Evolutionary conservation across 2,888 invertebrate species (phyloP), one percentile per base, ranked within the genome.

Genomic region (Hirtodrosophila duncani): DNA sequence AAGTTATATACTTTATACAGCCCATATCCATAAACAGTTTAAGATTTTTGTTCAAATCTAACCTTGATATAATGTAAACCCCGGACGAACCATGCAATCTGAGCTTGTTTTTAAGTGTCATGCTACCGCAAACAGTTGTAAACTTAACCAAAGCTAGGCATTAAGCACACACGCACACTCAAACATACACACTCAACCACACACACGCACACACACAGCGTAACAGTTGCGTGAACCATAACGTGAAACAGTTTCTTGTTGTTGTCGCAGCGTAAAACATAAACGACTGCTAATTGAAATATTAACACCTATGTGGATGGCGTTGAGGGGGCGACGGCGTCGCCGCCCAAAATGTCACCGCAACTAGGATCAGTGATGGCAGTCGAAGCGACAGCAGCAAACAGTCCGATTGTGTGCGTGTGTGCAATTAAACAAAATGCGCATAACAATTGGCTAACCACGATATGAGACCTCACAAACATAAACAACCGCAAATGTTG

Each of bases 401-500:
- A 27, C 36, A 9, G 18, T 8, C 13, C 13, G 31, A 10, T 37
- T 45, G 44, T 67, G 43, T 52, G 67, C 26, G 60, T 56, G 67
- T 62, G 36, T 59, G 72, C 62, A 77, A 72, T 77, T 62, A 77
- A 77, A 77, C 65, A 72, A 71, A 77, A 65, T 65, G 59, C 68
- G 65, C 65, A 68, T 72, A 77, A 72, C 72, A 77, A 75, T 77
- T 71, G 78, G 68, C 68, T 55, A 55, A 62, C 77, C 72, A 65
- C 69, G 66, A 69, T 63, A 77, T 68, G 59, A 63, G 78, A 77
- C 68, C 72, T 72, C 72, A 64, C 56, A 75, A 64, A 52, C 78
- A 75, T 75, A 70, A 70, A 77, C 72, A 77, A 68, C 68, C 78
- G 56, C 78, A 70, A 70, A 70, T 72, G 72, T 77, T 72, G 69